These are phyloP conservation scores for Copidosoma floridanum DNA, from an alignment of 1,140 invertebrate genomes.

Conservation along the genomic window DNA sequence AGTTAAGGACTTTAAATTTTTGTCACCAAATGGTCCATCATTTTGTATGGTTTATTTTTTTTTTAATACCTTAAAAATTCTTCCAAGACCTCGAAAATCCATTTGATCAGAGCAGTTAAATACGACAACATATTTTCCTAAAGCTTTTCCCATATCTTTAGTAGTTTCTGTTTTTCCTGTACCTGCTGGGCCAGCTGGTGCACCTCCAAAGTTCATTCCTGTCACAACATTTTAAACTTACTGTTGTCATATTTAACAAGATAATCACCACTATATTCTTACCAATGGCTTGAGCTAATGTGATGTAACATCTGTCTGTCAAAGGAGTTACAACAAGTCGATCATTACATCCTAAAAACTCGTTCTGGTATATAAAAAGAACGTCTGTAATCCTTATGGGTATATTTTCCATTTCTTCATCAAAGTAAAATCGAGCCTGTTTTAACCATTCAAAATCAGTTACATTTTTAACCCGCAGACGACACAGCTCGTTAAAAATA, in stretches of 20 bases:
- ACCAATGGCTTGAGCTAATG: slow-evolving; percentile 80
- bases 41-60: no score
- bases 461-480: slow-evolving; percentile 64
- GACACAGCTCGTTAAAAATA: slow-evolving; percentile 75
- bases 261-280: slow-evolving; percentile 25
- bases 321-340: slow-evolving; percentile 87
- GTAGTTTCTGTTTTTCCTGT: slow-evolving; percentile 95
- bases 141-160: slow-evolving; percentile 90
- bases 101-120: slow-evolving; percentile 98
- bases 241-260: slow-evolving; percentile 1
- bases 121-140: slow-evolving; percentile 93
- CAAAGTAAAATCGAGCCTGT: slow-evolving; percentile 86
- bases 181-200: slow-evolving; percentile 87
- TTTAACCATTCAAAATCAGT: slow-evolving; percentile 91
- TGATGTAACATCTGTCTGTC: slow-evolving; percentile 92
- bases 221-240: slow-evolving; percentile 3
- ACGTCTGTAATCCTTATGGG: slow-evolving; percentile 85
- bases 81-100: slow-evolving; percentile 89
- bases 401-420: slow-evolving; percentile 77
- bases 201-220: slow-evolving; percentile 91
- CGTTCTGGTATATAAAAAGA: slow-evolving; percentile 88
- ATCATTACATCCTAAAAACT: slow-evolving; percentile 89
- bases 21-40: no score
- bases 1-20: no score
- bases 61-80: slow-evolving; percentile 77